phyloP scores from a whole-genome alignment of 2,113 vertebrate species.

The Chaetura pelagica region DNA sequence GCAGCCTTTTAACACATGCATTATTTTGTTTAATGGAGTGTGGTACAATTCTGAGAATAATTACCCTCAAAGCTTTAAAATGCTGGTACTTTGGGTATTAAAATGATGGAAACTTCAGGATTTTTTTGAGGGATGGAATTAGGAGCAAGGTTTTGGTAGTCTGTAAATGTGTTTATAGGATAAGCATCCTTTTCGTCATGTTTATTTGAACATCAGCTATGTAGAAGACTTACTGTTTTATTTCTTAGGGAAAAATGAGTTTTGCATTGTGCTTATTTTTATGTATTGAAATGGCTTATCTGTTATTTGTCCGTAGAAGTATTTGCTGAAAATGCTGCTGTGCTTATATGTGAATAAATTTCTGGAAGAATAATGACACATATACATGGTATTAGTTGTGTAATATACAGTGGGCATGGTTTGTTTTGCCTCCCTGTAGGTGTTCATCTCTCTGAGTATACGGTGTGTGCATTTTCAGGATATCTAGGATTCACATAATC shows the following conservation, averaged over 20 bases:
- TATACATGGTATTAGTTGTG: rapidly evolving
- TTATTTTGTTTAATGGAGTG: constrained; percentile 61
- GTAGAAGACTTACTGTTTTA: background rate
- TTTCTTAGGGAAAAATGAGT: background rate
- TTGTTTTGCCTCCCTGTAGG: background rate
- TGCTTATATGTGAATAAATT: background rate
- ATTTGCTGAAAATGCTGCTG: background rate
- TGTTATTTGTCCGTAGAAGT: background rate
- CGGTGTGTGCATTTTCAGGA: background rate
- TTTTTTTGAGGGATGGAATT: background rate
- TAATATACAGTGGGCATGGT: background rate
- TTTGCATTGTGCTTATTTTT: background rate
- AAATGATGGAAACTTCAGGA: constrained; percentile 10
- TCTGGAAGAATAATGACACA: background rate
- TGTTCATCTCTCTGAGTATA: background rate
- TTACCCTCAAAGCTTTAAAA: constrained; percentile 5
- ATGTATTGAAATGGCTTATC: background rate
- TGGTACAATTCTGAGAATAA: constrained; percentile 48
- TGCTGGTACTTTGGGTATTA: constrained; percentile 14
- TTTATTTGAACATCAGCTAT: background rate
- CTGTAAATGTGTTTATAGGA: background rate
- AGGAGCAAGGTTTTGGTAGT: background rate
- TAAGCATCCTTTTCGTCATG: background rate
- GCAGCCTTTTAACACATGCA: constrained; percentile 16
- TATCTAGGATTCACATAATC: background rate